Evolutionary conservation across 2,113 vertebrate species (phyloP), one percentile per base, ranked within the genome.

Genomic region (Typhlomys cinereus): DNA sequence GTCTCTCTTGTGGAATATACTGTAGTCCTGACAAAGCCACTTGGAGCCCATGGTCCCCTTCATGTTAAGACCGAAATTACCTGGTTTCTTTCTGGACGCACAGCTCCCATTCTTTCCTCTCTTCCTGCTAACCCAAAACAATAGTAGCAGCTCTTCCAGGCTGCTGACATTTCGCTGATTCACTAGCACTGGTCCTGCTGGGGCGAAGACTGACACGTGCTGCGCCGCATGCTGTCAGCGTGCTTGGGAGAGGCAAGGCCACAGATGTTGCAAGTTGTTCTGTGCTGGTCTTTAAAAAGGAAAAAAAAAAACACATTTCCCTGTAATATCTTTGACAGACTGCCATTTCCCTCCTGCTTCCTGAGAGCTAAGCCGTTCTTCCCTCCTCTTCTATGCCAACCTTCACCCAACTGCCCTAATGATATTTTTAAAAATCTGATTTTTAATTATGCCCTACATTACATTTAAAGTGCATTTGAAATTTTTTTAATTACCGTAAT

Each of bases 401-500:
- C 89, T 93, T 95, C 67, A 93, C 87, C 86, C 75, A 74, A 31
- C 76, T 89, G 76, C 91, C 94, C 95, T 94, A 84, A 81, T 92
- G 94, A 85, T 95, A 89, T 95, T 96, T 96, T 95, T 93, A 29
- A 4, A 87, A 94, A 91, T 93, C 89, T 92, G 91, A 92, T 95
- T 92, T 97, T 94, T 92, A 92, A 91, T 95, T 44, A 92, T 78
- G 48, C 90, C 94, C 89, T 93, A 92, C 78, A 80, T 97, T 91
- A 92, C 46, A 96, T 94, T 93, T 93, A 94, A 95, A 94, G 90
- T 81, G 71, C 89, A 87, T 94, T 96, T 93, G 87, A 95, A 74
- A 1, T 70, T 73, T 89, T 61, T 78, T 71, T 66, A 95, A 97
- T 88, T 95, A 95, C 89, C 90, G 95, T 94, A 90, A 95, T 96